phyloP scores from a whole-genome alignment of 1,140 invertebrate genomes.

The Cataglyphis hispanica region DNA sequence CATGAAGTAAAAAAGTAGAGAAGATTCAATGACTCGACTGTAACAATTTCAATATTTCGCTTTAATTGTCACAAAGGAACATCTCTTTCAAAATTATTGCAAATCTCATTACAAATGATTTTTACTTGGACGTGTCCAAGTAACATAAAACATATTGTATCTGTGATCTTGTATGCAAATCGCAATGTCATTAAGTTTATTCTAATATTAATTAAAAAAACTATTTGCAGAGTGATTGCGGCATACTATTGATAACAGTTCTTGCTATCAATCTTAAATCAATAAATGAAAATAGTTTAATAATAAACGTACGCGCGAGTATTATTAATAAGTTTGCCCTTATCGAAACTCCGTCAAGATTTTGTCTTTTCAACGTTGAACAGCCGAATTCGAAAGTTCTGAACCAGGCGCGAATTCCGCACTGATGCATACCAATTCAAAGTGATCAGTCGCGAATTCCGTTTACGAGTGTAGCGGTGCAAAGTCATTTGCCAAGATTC shows the following conservation, averaged over 20 bases:
- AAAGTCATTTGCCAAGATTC: constrained; percentile 63
- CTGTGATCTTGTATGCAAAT: background rate
- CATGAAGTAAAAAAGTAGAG: background rate
- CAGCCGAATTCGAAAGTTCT: background rate
- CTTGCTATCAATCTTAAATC: background rate
- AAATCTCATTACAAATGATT: background rate
- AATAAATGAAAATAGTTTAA: background rate
- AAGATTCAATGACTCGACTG: background rate
- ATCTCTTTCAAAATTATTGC: background rate
- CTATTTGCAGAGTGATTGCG: background rate
- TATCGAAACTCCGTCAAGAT: background rate
- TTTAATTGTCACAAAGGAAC: background rate
- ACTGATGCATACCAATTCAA: constrained; percentile 53
- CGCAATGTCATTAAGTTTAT: too few species aligned
- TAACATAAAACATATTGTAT: constrained; percentile 5
- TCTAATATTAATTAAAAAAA: background rate
- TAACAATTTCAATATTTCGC: background rate
- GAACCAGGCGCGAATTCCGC: constrained; percentile 32
- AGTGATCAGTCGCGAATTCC: constrained; percentile 53
- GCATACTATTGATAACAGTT: background rate
- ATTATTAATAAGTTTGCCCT: background rate
- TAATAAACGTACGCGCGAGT: background rate
- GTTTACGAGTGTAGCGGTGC: constrained; percentile 55
- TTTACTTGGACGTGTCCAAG: background rate
- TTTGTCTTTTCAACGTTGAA: background rate